Base-by-base conservation (phyloP, 1,140 invertebrate genomes). In the Antheraea mylitta region DNA sequence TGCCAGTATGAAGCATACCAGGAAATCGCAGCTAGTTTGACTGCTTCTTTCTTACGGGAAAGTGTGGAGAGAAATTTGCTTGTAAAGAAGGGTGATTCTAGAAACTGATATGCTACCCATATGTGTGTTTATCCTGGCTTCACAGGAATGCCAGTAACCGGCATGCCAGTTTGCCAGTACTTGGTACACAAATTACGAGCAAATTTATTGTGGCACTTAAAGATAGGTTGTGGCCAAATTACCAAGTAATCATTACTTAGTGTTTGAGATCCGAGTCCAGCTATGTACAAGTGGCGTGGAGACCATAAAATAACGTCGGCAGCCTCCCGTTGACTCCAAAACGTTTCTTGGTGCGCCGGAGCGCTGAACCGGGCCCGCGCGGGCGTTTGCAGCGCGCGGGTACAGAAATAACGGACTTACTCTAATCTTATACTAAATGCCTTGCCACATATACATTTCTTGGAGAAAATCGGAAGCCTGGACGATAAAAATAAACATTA, bases 381-480 rank as follows among this genome's bases (percentile, higher is more conserved):
- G 87, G 87, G 87, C 87, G n/a, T 19, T 3, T 18, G 89, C 89
- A 70, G 86, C 89, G 82, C 87, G 81, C 87, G 87, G 86, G 82
- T 71, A 90, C 89, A 78, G 89, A 68, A 48, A 18, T 80, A 85
- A 85, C 89, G 81, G 89, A 69, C 87, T 87, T 89, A 89, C 66
- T 48, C 81, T 85, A 83, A 67, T 75, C 81, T 85, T 85, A 0
- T 48, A 65, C 72, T 77, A 79, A 58, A 69, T 2, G 67, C 61
- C 73, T 74, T 74, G 69, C 73, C 74, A 76, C 76, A 37, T 59
- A 7, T 75, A 48, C 42, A 48, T 11, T 42, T 42, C 3, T 42
- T 7, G 11, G 22, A 42, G 38, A 37, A 13, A 42, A 10, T 3
- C 11, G 13, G 11, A 18, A 36, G 16, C 37, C 37, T 16, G 4